phyloP scores from a whole-genome alignment of 1,140 invertebrate species.

The Drosophila teissieri region DNA sequence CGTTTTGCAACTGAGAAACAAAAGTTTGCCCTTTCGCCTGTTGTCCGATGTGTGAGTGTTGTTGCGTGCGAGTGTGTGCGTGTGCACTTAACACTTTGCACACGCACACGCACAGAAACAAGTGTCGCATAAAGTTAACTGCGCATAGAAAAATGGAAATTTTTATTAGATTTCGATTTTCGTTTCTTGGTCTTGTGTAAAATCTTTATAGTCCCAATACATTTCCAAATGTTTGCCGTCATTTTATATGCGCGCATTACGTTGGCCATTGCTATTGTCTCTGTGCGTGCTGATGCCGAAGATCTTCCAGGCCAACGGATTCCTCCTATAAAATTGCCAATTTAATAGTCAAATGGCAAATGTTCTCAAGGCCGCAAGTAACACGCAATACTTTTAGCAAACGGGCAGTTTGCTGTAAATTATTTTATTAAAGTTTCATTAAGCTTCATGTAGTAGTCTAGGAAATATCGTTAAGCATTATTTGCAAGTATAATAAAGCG shows the following conservation, averaged over 20 bases:
- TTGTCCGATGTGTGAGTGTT: slow-evolving; percentile 19
- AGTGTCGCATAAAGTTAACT: slow-evolving; percentile 81
- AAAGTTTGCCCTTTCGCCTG: slow-evolving; percentile 69
- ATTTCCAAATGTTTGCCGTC: slow-evolving; percentile 75
- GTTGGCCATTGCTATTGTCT: slow-evolving; percentile 40
- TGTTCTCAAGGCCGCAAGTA: neutral
- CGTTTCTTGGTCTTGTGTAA: slow-evolving; percentile 41
- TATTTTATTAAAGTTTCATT: too few relatives aligned
- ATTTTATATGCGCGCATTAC: slow-evolving; percentile 54
- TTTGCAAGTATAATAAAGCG: too few relatives aligned
- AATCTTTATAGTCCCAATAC: slow-evolving; percentile 75
- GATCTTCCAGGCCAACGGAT: slow-evolving; percentile 1
- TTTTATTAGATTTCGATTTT: slow-evolving; percentile 79
- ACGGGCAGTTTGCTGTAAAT: neutral
- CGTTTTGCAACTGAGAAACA: slow-evolving; percentile 47
- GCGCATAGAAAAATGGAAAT: slow-evolving; percentile 79
- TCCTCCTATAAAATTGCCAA: slow-evolving; percentile 35
- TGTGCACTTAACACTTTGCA: slow-evolving; percentile 46
- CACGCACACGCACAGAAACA: slow-evolving; percentile 49
- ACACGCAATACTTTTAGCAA: neutral
- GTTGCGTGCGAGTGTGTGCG: slow-evolving; percentile 10
- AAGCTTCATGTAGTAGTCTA: too few relatives aligned
- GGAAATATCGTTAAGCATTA: too few relatives aligned
- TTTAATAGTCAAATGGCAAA: slow-evolving; percentile 20
- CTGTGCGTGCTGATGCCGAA: slow-evolving; percentile 28